Conservation (phyloP, 2,888 invertebrate species). For the Standfussiana lucernea region DNA sequence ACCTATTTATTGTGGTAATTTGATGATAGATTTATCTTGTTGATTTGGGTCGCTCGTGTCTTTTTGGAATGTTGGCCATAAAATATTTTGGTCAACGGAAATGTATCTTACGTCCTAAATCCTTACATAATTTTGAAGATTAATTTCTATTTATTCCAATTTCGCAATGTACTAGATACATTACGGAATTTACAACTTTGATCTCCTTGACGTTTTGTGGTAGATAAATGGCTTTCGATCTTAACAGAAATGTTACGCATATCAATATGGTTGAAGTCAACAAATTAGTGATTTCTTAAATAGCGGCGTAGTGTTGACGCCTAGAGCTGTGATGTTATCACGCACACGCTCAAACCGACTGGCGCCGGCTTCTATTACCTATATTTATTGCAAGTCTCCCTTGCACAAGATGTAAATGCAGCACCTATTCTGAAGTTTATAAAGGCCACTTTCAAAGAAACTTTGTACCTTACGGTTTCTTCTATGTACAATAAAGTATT, state of each 20-base stretch:
- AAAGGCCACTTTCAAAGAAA: conserved; percentile 80
- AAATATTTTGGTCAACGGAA: conserved; percentile 49
- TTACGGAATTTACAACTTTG: conserved; percentile 45
- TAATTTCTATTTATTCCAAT: conserved; percentile 49
- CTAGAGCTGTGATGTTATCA: conserved; percentile 84
- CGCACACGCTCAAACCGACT: conserved; percentile 79
- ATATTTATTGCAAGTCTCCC: conserved; percentile 78
- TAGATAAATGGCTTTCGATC: conserved; percentile 50
- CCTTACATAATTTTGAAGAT: conserved; percentile 47
- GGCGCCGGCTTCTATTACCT: conserved; percentile 86
- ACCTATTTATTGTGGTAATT: conserved; percentile 50
- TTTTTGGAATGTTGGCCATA: conserved; percentile 40
- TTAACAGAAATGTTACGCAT: conserved; percentile 52
- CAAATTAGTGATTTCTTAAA: conserved; percentile 78
- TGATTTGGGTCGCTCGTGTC: conserved; percentile 45
- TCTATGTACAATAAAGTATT: conserved; percentile 72
- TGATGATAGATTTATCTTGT: conserved; percentile 56
- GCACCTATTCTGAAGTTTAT: conserved; percentile 79
- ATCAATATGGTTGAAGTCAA: conserved; percentile 57
- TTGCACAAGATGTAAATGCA: conserved; percentile 81
- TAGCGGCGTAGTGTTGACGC: conserved; percentile 79
- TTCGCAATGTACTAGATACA: conserved; percentile 50
- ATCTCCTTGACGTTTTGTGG: conserved; percentile 50
- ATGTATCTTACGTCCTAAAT: conserved; percentile 53
- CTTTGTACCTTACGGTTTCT: conserved; percentile 77